Percentiles rank a stretch among this genome's conserved stretches.
phyloP scores from a whole-genome alignment of 2,797 vertebrate species.

The Pagetopsis macropterus region DNA sequence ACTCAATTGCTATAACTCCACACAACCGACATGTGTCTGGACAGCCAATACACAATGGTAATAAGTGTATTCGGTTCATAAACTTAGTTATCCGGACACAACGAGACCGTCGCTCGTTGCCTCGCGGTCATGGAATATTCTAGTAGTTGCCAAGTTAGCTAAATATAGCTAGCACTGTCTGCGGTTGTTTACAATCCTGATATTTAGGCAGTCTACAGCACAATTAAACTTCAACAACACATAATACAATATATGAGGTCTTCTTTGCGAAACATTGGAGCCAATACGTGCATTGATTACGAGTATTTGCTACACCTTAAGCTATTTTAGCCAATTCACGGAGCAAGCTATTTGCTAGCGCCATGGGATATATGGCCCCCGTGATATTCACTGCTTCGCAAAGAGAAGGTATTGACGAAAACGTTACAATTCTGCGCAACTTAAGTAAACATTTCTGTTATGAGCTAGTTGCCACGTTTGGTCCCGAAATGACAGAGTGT shows the following conservation, averaged over 20 bases:
- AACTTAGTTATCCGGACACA: background rate
- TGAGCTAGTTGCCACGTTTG: rapidly evolving
- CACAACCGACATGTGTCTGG: rapidly evolving
- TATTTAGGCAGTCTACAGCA: background rate
- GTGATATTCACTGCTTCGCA: background rate
- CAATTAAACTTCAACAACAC: rapidly evolving
- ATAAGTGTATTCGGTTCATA: background rate
- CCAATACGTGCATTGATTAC: rapidly evolving
- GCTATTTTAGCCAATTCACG: conserved; percentile 46
- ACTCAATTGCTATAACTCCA: rapidly evolving
- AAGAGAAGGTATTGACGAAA: background rate
- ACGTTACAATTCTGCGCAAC: background rate
- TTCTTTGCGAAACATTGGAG: rapidly evolving
- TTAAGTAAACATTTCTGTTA: background rate
- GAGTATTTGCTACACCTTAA: background rate
- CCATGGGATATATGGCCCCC: conserved; percentile 58
- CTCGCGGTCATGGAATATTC: conserved; percentile 65
- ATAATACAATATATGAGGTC: rapidly evolving
- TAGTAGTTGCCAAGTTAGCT: conserved; percentile 45
- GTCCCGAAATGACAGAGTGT: background rate
- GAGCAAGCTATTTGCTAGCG: conserved; percentile 36
- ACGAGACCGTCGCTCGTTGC: conserved; percentile 4
- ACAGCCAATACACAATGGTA: rapidly evolving
- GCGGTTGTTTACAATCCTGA: conserved; percentile 25
- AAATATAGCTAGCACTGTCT: conserved; percentile 5